Evolutionary conservation across 1,140 invertebrate species (phyloP), one percentile per base, ranked within the genome.

Genomic region (Drosophila bifasciata): DNA sequence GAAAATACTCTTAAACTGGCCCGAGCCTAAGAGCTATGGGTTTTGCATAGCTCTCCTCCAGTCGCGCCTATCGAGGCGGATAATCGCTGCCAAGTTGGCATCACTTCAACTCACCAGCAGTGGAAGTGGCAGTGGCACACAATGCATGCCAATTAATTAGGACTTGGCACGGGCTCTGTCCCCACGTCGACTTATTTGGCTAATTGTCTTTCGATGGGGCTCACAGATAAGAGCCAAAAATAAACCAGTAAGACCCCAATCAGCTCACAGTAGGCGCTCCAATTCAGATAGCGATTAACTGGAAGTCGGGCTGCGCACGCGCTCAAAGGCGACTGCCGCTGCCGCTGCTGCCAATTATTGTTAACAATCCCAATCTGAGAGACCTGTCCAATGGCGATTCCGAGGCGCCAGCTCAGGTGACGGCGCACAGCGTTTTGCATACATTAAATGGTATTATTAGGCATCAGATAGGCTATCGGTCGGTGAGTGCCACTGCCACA

Each of bases 61-160:
- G 71, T 63, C 62, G 76, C 69, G 68, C 48, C 19, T 56, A 60
- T 63, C 68, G 68, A 76, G 69, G 58, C 45, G 25, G 55, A 68
- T 83, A 76, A 61, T 79, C 49, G 61, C 64, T 76, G 77, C 81
- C 81, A 86, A 86, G 49, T 80, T 81, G 81, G 81, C 84, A 81
- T 51, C 78, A 57, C 53, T 63, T 84, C 80, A 86, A 86, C 52
- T 81, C 59, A 61, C 40, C 57, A 55, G 32, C 64, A 55, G 32
- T 58, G 0, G 28, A 8, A 32, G 28, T 0, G 32, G 32, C 32
- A 36, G 32, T 36, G 32, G 32, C 70, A 62, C 72, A 83, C 73
- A 88, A 88, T 86, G 81, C 74, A 80, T 86, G 73, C 62, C 77
- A 85, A 85, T 86, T 85, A 85, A 85, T 85, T 85, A 81, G 69